phyloP scores from a whole-genome alignment of 2,888 invertebrate genomes.

The Poecilus cupreus region DNA sequence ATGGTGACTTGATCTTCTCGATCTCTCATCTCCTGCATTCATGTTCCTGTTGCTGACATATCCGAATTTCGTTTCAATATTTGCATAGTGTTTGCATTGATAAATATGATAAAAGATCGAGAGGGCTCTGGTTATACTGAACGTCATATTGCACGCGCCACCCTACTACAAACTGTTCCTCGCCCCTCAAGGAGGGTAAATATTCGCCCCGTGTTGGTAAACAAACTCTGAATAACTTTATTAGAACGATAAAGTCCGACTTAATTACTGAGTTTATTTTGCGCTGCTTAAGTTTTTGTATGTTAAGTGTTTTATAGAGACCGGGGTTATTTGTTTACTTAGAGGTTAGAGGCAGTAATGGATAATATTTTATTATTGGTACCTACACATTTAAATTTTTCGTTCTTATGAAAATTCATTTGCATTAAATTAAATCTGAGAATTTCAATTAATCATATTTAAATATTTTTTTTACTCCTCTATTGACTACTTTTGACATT shows the following conservation, averaged over 20 bases:
- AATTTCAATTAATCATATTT: too few species aligned
- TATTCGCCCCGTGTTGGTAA: conserved; percentile 46
- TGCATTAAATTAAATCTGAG: too few species aligned
- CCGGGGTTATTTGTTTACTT: background rate
- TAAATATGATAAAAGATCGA: conserved; percentile 58
- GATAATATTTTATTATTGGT: too few species aligned
- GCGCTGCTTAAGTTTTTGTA: conserved; percentile 33
- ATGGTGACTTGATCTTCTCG: conserved; percentile 30
- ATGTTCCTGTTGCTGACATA: conserved; percentile 48
- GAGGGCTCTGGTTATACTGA: background rate
- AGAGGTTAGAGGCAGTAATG: too few species aligned
- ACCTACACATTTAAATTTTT: too few species aligned
- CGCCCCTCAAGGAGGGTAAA: conserved; percentile 1
- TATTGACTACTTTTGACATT: too few species aligned
- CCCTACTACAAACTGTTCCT: background rate
- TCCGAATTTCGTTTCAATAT: conserved; percentile 51
- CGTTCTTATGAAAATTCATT: too few species aligned
- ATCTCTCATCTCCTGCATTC: background rate
- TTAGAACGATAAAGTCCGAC: conserved; percentile 50
- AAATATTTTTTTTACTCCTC: too few species aligned
- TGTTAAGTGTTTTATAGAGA: conserved; percentile 2
- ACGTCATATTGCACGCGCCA: conserved; percentile 52
- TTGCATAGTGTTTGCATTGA: conserved; percentile 56
- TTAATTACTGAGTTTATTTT: conserved; percentile 54
- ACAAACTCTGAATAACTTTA: conserved; percentile 54